A percentile compares a stretch with the other conserved stretches of the same genome.
These are phyloP conservation scores for Phenganax marumi DNA, from an alignment of 92 coral and sea anemone species.

Conservation along the genomic window DNA sequence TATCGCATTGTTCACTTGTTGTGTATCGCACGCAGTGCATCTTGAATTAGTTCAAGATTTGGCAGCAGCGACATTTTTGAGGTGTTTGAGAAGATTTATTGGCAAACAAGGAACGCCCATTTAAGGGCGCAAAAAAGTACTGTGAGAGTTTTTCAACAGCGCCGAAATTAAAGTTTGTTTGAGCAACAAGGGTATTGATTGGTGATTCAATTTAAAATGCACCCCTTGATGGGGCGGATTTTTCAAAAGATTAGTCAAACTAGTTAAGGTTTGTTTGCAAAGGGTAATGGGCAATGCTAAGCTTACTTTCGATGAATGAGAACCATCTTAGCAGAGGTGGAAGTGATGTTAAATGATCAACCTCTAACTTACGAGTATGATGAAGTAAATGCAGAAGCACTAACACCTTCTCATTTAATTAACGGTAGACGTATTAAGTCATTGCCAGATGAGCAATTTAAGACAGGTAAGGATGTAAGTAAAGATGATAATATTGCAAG, in stretches of 20 bases:
- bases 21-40: conserved; percentile 24
- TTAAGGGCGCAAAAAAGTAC: neutral
- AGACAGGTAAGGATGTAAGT: no score
- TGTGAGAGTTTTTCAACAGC: neutral
- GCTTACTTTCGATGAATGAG: neutral
- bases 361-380: conserved; percentile 11
- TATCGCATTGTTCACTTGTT: no score
- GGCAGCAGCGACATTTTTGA: conserved; percentile 24
- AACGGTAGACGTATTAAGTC: neutral
- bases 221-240: neutral
- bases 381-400: no score
- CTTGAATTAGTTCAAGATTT: conserved; percentile 26
- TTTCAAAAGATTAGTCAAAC: neutral
- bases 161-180: neutral
- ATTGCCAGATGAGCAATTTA: no score
- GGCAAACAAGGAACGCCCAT: neutral
- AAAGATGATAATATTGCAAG: no score
- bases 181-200: no score
- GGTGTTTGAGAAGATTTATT: conserved; percentile 25
- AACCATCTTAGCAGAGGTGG: neutral
- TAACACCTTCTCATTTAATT: neutral
- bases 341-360: no score
- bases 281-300: neutral
- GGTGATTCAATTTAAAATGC: neutral
- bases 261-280: neutral